Conservation (phyloP, 2,113 vertebrate genomes). For the Sylvietta virens region DNA sequence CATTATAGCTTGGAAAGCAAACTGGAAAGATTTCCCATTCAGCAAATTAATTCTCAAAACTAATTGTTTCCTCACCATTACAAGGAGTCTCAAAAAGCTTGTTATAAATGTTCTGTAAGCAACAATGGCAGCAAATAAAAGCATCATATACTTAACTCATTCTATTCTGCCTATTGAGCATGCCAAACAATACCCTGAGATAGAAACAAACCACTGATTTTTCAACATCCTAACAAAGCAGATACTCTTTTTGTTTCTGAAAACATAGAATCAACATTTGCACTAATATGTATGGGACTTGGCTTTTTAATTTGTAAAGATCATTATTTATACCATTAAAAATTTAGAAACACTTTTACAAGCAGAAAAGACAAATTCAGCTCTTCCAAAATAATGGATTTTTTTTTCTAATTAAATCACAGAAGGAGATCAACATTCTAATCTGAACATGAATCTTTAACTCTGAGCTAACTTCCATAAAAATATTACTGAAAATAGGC, state of each 20-base stretch:
- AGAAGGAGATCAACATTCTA: background rate
- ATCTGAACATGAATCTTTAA: background rate
- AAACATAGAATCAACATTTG: background rate
- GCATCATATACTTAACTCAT: background rate
- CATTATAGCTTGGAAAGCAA: conserved; percentile 29
- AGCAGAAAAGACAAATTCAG: background rate
- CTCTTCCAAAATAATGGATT: background rate
- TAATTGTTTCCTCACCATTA: background rate
- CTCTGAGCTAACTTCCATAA: background rate
- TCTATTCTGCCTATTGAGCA: background rate
- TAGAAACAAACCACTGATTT: background rate
- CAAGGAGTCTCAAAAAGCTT: background rate
- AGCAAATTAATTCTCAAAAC: conserved; percentile 10
- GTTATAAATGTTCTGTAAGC: background rate
- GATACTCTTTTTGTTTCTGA: background rate
- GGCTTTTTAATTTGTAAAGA: background rate
- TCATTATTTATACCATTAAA: background rate
- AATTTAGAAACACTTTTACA: background rate
- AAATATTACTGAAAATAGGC: background rate
- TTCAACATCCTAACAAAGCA: background rate
- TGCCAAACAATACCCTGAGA: background rate
- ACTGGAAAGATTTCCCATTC: conserved; percentile 15
- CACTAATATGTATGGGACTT: background rate
- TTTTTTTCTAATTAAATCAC: background rate
- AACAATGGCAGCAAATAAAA: conserved; percentile 3